These are phyloP conservation scores for Dolichallabes microphthalmus DNA, from an alignment of 2,113 vertebrate species.

Conservation along the genomic window DNA sequence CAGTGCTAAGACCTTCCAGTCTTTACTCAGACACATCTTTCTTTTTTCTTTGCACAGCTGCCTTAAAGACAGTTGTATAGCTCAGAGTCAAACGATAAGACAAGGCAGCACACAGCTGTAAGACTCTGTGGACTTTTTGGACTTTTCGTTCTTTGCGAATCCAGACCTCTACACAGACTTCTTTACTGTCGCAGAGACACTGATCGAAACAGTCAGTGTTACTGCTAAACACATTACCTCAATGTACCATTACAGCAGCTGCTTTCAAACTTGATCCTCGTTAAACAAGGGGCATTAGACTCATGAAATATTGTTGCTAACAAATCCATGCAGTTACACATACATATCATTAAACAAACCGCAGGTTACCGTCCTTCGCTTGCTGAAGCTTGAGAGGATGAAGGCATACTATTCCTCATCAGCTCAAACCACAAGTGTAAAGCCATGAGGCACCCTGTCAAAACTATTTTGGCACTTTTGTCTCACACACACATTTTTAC, in stretches of 20 bases:
- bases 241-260: conserved; percentile 64
- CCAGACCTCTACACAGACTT: conserved; percentile 51
- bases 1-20: neutral
- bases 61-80: conserved; percentile 20
- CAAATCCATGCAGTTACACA: conserved; percentile 51
- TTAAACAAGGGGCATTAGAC: conserved; percentile 53
- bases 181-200: conserved; percentile 52
- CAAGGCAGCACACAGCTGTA: neutral
- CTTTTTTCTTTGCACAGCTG: neutral
- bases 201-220: conserved; percentile 49
- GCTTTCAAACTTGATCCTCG: conserved; percentile 72
- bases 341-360: conserved; percentile 66
- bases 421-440: conserved; percentile 67
- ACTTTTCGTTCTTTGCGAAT: conserved; percentile 55
- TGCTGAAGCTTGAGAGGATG: conserved; percentile 59
- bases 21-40: neutral
- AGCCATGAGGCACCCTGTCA: conserved; percentile 65
- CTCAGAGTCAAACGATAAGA: neutral
- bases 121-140: conserved; percentile 21
- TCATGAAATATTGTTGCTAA: conserved; percentile 60
- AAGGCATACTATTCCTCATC: conserved; percentile 54
- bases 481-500: conserved; percentile 22
- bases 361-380: conserved; percentile 53
- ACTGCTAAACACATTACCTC: conserved; percentile 57
- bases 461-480: conserved; percentile 57